These are phyloP conservation scores for Xyliphius kryptos DNA, from an alignment of 2,113 vertebrate species.

Conservation along the genomic window DNA sequence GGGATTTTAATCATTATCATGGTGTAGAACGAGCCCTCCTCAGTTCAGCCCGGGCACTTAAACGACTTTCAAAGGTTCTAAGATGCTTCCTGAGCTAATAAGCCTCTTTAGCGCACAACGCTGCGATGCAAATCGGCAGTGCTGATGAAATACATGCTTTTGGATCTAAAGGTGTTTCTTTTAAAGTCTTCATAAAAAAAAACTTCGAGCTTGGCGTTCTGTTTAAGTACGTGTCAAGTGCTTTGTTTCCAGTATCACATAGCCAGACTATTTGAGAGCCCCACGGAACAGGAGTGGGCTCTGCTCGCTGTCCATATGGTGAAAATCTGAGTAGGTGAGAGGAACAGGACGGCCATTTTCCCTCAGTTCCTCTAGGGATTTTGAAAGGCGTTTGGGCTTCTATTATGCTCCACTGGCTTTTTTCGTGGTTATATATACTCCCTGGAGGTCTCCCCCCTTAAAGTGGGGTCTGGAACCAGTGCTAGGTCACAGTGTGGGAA, in stretches of 20 bases:
- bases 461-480: too few relatives aligned
- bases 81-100: slow-evolving; percentile 29
- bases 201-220: slow-evolving; percentile 42
- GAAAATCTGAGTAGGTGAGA: slow-evolving; percentile 1
- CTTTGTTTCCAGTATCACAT: slow-evolving; percentile 46
- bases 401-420: too few relatives aligned
- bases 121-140: slow-evolving; percentile 40
- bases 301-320: slow-evolving; percentile 25
- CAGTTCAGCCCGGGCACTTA: too few relatives aligned
- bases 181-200: slow-evolving; percentile 52
- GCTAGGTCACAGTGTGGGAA: too few relatives aligned
- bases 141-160: slow-evolving; percentile 50
- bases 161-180: slow-evolving; percentile 53
- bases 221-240: slow-evolving; percentile 53
- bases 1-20: slow-evolving; percentile 27
- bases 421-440: too few relatives aligned
- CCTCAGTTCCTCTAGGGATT: background rate
- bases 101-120: slow-evolving; percentile 34
- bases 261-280: slow-evolving; percentile 31
- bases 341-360: too few relatives aligned
- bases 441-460: too few relatives aligned
- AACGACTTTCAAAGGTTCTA: slow-evolving; percentile 22
- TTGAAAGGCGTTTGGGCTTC: background rate
- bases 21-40: slow-evolving; percentile 18
- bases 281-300: slow-evolving; percentile 27